These are phyloP conservation scores for Melolontha melolontha DNA, from an alignment of 2,888 invertebrate genomes.

Conservation along the genomic window DNA sequence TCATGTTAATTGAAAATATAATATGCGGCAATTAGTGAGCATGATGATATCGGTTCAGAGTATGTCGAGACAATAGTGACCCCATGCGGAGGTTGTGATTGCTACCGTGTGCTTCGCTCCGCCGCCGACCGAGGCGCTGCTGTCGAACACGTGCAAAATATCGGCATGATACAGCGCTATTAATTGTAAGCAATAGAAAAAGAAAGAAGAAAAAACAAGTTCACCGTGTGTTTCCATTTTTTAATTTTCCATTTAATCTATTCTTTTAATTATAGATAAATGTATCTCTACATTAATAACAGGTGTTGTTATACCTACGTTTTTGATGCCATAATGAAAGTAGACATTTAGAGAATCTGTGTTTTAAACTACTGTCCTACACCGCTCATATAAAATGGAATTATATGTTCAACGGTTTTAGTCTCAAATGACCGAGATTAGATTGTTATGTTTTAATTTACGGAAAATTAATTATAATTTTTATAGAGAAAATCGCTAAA, in stretches of 20 bases:
- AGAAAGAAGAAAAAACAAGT: slow-evolving; percentile 18
- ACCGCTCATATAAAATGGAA: background rate
- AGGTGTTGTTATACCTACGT: slow-evolving; percentile 18
- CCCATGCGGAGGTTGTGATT: slow-evolving; percentile 60
- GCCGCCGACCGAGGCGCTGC: slow-evolving; percentile 49
- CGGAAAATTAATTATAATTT: too few species aligned
- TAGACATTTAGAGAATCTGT: slow-evolving; percentile 1
- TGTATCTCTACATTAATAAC: slow-evolving; percentile 20
- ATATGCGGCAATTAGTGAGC: slow-evolving; percentile 72
- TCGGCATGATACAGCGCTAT: slow-evolving; percentile 41
- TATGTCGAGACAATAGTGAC: slow-evolving; percentile 59
- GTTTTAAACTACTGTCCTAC: slow-evolving; percentile 8
- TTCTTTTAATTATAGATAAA: slow-evolving; percentile 40
- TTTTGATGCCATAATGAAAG: slow-evolving; percentile 6
- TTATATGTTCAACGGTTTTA: background rate
- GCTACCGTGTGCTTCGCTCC: slow-evolving; percentile 60
- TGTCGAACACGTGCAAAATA: slow-evolving; percentile 47
- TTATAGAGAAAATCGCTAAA: too few species aligned
- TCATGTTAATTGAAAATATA: slow-evolving; percentile 77
- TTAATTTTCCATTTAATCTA: slow-evolving; percentile 39
- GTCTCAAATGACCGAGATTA: background rate
- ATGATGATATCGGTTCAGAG: slow-evolving; percentile 59
- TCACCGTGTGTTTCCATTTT: slow-evolving; percentile 31
- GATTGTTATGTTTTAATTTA: too few species aligned
- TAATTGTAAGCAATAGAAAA: slow-evolving; percentile 24